A percentile compares a stretch with the other conserved stretches of the same genome.
Evolutionary conservation across 2,113 vertebrate genomes (phyloP).

Genomic region (Cichladusa arquata): DNA sequence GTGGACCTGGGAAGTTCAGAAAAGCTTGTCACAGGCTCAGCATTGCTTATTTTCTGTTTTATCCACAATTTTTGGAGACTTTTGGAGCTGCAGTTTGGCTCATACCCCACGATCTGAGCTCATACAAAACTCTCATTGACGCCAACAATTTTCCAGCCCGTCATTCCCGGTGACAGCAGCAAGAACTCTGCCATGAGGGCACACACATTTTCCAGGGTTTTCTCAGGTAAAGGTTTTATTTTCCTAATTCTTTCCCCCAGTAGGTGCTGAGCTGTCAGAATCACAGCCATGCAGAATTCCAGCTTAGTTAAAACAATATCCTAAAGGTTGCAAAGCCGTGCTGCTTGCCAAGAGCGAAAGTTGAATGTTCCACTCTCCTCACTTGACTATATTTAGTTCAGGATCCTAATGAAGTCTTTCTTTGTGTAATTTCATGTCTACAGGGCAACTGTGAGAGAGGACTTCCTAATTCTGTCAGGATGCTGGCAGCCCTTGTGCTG

Average conservation of each 20-base stretch:
- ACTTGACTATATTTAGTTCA: slow-evolving; percentile 63
- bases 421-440: slow-evolving; percentile 66
- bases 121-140: not conserved
- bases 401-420: slow-evolving; percentile 63
- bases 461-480: slow-evolving; percentile 70
- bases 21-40: not conserved
- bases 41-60: not conserved
- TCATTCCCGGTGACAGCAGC: slow-evolving; percentile 7
- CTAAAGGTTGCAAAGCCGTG: slow-evolving; percentile 42
- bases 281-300: not conserved
- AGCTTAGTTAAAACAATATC: slow-evolving; percentile 62
- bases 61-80: not conserved
- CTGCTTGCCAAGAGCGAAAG: slow-evolving; percentile 59
- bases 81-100: not conserved
- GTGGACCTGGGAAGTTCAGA: not conserved
- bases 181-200: not conserved
- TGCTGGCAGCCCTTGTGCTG: slow-evolving; percentile 10
- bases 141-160: not conserved
- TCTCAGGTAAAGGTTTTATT: slow-evolving; percentile 48
- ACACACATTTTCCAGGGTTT: slow-evolving; percentile 6
- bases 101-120: not conserved
- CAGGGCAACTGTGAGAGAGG: slow-evolving; percentile 37
- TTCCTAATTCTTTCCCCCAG: not conserved
- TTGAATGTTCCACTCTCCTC: slow-evolving; percentile 56
- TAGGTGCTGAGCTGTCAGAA: slow-evolving; percentile 49